These are phyloP conservation scores for Drosophila sp. DNA, from an alignment of 1,140 invertebrate genomes.

Conservation along the genomic window DNA sequence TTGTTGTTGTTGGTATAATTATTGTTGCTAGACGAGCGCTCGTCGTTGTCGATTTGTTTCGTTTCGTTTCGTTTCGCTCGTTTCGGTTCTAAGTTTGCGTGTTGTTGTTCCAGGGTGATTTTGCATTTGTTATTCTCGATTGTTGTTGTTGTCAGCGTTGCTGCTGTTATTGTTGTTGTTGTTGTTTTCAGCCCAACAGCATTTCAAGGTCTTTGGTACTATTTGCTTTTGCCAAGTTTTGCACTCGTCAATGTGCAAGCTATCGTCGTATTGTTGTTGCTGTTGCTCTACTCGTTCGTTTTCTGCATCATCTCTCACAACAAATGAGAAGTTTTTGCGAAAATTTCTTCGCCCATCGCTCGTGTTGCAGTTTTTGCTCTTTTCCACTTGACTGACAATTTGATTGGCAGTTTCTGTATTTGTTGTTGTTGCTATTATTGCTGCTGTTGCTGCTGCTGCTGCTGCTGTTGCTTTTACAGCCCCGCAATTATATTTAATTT, in stretches of 20 bases:
- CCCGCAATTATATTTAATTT: slow-evolving; percentile 82
- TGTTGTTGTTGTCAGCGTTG: slow-evolving; percentile 32
- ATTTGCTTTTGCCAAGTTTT: slow-evolving; percentile 80
- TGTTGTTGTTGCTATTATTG: slow-evolving; percentile 51
- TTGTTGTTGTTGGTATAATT: slow-evolving; percentile 43
- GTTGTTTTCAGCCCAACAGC: slow-evolving; percentile 59
- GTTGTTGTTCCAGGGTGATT: slow-evolving; percentile 78
- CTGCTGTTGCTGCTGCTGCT: slow-evolving; percentile 27
- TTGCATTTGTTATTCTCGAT: slow-evolving; percentile 57
- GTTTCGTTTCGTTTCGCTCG: slow-evolving; percentile 70
- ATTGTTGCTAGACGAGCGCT: slow-evolving; percentile 45
- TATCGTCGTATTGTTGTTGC: slow-evolving; percentile 27
- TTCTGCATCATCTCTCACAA: slow-evolving; percentile 71
- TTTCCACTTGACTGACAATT: slow-evolving; percentile 83
- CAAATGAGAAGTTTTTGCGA: slow-evolving; percentile 67
- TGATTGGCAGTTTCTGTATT: slow-evolving; percentile 78
- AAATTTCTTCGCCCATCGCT: slow-evolving; percentile 72
- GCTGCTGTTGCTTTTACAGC: slow-evolving; percentile 58
- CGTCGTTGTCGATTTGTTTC: slow-evolving; percentile 58
- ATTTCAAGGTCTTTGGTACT: slow-evolving; percentile 78
- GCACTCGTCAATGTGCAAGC: slow-evolving; percentile 54
- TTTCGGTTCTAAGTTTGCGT: slow-evolving; percentile 80
- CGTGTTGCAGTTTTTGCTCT: slow-evolving; percentile 77
- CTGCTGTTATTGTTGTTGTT: slow-evolving; percentile 48
- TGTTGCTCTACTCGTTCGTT: slow-evolving; percentile 54